These are phyloP conservation scores for Trichogramma evanescens DNA, from an alignment of 2,888 invertebrate genomes.

Conservation along the genomic window DNA sequence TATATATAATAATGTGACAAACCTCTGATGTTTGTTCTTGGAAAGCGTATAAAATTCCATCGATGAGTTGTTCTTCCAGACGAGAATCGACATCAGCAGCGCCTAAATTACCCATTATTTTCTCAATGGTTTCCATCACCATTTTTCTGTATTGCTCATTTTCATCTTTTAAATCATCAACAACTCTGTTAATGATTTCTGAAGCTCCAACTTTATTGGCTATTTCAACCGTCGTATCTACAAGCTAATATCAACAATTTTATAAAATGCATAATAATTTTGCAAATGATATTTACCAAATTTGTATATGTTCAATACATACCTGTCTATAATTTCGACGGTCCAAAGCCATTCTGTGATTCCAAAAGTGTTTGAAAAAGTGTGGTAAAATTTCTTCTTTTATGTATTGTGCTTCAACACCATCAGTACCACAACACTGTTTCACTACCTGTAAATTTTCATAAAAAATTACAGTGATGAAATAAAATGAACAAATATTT, in stretches of 20 bases:
- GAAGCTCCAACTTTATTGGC: conserved; percentile 99
- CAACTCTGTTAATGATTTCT: conserved; percentile 96
- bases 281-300: background rate
- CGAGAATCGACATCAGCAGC: conserved; percentile 97
- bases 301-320: background rate
- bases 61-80: conserved; percentile 96
- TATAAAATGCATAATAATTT: background rate
- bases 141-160: conserved; percentile 99
- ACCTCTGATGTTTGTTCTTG: conserved; percentile 99
- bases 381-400: conserved; percentile 98
- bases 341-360: conserved; percentile 98
- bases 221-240: conserved; percentile 99
- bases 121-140: conserved; percentile 99
- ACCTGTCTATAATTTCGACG: conserved; percentile 91
- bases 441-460: conserved; percentile 73
- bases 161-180: conserved; percentile 98
- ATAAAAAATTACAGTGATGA: background rate
- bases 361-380: conserved; percentile 99
- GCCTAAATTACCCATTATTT: conserved; percentile 94
- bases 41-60: conserved; percentile 98
- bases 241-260: conserved; percentile 53
- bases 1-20: conserved; percentile 9
- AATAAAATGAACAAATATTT: conserved; percentile 4
- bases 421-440: conserved; percentile 99
- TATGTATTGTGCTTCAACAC: conserved; percentile 98